Conservation (phyloP, 2,113 vertebrate species). For the Dryoscopus gambensis region DNA sequence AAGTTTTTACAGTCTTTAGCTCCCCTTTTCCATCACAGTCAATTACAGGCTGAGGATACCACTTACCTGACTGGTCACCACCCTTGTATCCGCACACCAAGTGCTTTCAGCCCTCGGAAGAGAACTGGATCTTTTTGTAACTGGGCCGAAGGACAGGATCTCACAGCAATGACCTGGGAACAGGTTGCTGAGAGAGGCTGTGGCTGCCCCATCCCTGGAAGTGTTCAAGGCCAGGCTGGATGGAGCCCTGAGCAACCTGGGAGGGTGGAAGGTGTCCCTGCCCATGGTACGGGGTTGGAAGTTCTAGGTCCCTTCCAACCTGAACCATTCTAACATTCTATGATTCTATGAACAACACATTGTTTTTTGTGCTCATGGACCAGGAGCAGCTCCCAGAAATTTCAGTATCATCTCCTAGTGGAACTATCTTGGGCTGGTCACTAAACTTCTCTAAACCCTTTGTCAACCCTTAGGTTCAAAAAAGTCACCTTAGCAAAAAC, state of each 20-base stretch:
- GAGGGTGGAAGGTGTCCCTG: neutral
- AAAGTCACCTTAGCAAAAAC: neutral
- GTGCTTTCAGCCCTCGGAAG: neutral
- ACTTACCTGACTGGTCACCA: neutral
- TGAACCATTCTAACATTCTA: neutral
- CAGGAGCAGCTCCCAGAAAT: neutral
- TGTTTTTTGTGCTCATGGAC: neutral
- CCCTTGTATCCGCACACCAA: neutral
- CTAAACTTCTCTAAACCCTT: neutral
- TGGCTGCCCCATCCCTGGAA: neutral
- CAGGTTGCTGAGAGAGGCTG: neutral
- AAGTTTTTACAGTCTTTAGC: neutral
- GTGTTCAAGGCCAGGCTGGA: neutral
- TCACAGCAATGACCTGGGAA: neutral
- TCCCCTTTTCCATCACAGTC: neutral
- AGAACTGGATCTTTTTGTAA: neutral
- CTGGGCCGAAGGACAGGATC: neutral
- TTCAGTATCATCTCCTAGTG: neutral
- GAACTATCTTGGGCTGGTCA: neutral
- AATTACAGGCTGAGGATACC: neutral
- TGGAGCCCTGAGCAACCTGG: neutral
- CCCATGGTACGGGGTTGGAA: neutral
- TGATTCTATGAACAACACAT: neutral
- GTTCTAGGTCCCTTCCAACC: neutral
- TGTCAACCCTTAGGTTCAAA: neutral